Percentiles rank a stretch among this genome's conserved stretches.
Evolutionary conservation across 2,888 invertebrate species (phyloP).

Genomic region (Sepiola atlantica): DNA sequence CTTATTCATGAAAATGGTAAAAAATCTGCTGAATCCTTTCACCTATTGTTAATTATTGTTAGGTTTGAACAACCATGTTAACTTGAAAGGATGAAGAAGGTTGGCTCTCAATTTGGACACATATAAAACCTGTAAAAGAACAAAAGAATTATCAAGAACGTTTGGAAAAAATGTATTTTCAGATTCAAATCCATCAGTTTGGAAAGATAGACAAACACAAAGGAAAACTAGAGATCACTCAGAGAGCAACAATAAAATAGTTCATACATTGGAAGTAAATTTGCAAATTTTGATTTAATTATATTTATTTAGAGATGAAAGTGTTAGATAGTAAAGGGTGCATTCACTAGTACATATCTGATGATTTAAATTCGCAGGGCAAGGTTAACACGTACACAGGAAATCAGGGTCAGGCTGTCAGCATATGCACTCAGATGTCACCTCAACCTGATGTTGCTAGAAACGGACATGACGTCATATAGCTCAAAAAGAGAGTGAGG

Average conservation of each 20-base stretch:
- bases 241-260: background rate
- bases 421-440: too few relatives aligned
- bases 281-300: too few relatives aligned
- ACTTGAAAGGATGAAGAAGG: slow-evolving; percentile 45
- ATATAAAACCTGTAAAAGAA: slow-evolving; percentile 48
- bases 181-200: background rate
- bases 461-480: too few relatives aligned
- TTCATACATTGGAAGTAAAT: too few relatives aligned
- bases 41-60: background rate
- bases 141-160: background rate
- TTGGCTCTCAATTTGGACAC: slow-evolving; percentile 38
- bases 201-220: background rate
- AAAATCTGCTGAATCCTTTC: background rate
- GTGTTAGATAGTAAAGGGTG: too few relatives aligned
- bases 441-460: too few relatives aligned
- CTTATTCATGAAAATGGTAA: background rate
- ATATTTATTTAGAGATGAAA: too few relatives aligned
- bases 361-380: too few relatives aligned
- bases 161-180: background rate
- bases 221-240: background rate
- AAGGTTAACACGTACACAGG: too few relatives aligned
- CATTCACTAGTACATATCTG: too few relatives aligned
- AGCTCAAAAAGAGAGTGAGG: too few relatives aligned
- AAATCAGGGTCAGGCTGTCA: too few relatives aligned
- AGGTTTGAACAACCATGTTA: slow-evolving; percentile 39